Evolutionary conservation across 2,797 vertebrate species (phyloP), one percentile per base, ranked within the genome.

Genomic region (Lepidocolaptes lacrymiger): DNA sequence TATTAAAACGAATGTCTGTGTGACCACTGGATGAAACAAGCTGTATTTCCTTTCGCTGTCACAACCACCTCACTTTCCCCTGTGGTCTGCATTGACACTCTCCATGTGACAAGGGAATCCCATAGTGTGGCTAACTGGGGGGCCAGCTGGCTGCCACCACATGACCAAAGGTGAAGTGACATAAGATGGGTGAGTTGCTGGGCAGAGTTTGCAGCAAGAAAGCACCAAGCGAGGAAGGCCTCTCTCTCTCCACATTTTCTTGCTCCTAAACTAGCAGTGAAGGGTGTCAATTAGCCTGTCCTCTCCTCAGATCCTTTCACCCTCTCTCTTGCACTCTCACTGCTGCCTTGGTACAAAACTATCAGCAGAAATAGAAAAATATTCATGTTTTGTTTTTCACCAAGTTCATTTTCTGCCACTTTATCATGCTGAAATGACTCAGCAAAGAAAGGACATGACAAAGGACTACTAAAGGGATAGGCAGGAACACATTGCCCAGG

Each of bases 371-470:
- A 61, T 14, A 80, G 28, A 46, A 75, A 72, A 48, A 3, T 41
- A 9, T 23, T 73, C 4, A 9, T 7, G 46, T 82, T n/a, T 63
- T 73, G 28, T 55, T 48, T 52, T 32, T 3, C 24, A 41, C 46
- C 2, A 1, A 49, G 26, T 86, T 78, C 11, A 59, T 89, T 82
- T 94, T 91, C 49, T 85, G 51, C 26, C 63, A 71, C 48, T 83
- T 80, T 49, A 36, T 56, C 56, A 30, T 44, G 67, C 51, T 82
- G 75, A 66, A 93, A 56, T 90, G 64, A 52, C 59, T 92, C 77
- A 37, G 81, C 67, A 79, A 87, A 93, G 91, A 87, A 87, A 93
- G 74, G 91, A 85, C 36, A 26, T 91, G 91, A 95, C 93, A 89
- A 91, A 91, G 44, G n/a, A 80, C 36, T 75, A 37, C 41, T 44